Evolutionary conservation across 2,797 vertebrate genomes (phyloP).

Genomic region (Lutjanus campechanus): DNA sequence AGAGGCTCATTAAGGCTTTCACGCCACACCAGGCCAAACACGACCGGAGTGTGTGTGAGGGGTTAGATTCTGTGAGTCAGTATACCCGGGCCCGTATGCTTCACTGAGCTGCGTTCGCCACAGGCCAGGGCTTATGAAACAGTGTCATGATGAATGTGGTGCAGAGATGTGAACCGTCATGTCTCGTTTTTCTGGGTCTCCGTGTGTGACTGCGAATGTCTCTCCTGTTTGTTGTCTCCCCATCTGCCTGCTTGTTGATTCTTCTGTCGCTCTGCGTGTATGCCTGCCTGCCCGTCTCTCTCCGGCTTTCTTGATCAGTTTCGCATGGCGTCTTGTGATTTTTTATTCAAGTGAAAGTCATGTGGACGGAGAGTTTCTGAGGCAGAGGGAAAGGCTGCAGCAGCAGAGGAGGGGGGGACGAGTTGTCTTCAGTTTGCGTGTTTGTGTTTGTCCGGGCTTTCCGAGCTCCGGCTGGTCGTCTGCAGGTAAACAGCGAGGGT

Average conservation of each 20-base stretch:
- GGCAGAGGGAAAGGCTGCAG: constrained; percentile 9
- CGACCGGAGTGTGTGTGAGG: constrained; percentile 29
- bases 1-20: constrained; percentile 67
- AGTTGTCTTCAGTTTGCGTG: constrained; percentile 1
- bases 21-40: constrained; percentile 43
- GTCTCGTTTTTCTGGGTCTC: constrained; percentile 18
- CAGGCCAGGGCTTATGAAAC: constrained; percentile 74
- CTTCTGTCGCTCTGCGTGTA: background rate
- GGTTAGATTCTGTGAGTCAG: constrained; percentile 64
- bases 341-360: constrained; percentile 41
- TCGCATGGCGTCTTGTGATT: constrained; percentile 51
- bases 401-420: background rate
- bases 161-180: constrained; percentile 59
- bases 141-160: constrained; percentile 70
- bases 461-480: constrained; percentile 7
- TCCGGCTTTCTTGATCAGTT: constrained; percentile 40
- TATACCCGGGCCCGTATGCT: constrained; percentile 55
- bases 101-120: constrained; percentile 65
- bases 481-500: constrained; percentile 41
- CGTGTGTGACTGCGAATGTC: constrained; percentile 2
- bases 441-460: constrained; percentile 27
- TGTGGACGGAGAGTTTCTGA: constrained; percentile 5
- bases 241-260: constrained; percentile 24
- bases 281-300: background rate
- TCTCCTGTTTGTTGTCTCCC: constrained; percentile 12